These are phyloP conservation scores for Schizaphis graminum DNA, from an alignment of 2,888 invertebrate species.

Conservation along the genomic window DNA sequence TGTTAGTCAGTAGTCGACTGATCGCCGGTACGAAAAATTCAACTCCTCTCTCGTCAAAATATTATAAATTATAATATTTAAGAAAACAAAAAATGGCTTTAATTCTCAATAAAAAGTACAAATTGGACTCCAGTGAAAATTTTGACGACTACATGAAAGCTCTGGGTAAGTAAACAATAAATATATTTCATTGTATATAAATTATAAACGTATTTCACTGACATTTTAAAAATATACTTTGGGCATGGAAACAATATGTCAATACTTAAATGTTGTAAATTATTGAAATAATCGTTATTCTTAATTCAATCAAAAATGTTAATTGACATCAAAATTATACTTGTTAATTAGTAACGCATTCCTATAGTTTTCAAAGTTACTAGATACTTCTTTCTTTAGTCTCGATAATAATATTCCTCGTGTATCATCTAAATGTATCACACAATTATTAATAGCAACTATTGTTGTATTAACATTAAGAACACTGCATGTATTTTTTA, in stretches of 20 bases:
- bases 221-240: neutral
- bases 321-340: neutral
- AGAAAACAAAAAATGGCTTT: constrained; percentile 46
- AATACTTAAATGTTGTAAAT: neutral
- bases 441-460: neutral
- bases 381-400: neutral
- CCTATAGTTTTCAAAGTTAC: neutral
- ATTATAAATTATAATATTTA: neutral
- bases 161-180: constrained; percentile 77
- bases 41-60: neutral
- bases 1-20: neutral
- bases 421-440: neutral
- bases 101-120: constrained; percentile 76
- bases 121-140: constrained; percentile 83
- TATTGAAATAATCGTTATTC: neutral
- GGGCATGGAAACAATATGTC: neutral
- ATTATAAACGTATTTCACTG: neutral
- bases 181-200: neutral
- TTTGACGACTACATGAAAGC: constrained; percentile 93
- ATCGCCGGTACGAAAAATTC: neutral
- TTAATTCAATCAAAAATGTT: neutral
- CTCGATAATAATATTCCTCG: neutral
- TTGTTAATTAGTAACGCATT: neutral
- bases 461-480: neutral
- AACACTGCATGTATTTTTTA: neutral